phyloP scores from a whole-genome alignment of 2,888 invertebrate species.

The Gymnoscelis rufifasciata region DNA sequence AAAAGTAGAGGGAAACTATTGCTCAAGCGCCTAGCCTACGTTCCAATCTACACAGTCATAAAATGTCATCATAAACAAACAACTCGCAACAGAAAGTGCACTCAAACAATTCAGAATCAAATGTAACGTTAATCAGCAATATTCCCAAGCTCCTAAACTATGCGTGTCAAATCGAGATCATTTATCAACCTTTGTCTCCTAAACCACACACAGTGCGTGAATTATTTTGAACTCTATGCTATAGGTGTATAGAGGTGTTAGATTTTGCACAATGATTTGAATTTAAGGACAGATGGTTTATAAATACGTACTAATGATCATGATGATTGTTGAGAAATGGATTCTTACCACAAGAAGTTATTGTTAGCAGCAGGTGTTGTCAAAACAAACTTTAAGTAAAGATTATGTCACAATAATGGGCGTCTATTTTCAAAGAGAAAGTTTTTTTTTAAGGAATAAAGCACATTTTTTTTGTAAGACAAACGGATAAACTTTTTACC shows the following conservation, averaged over 20 bases:
- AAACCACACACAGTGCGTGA: constrained; percentile 23
- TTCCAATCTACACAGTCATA: not conserved
- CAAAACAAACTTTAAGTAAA: not conserved
- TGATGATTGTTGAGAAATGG: constrained; percentile 36
- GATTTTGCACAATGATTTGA: constrained; percentile 24
- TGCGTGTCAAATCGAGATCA: constrained; percentile 42
- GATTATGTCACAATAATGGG: too few species aligned
- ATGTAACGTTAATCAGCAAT: constrained; percentile 38
- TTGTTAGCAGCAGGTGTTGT: constrained; percentile 11
- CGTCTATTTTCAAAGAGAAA: too few species aligned
- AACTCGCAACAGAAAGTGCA: too few species aligned
- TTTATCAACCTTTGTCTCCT: constrained; percentile 39
- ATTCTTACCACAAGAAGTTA: constrained; percentile 19
- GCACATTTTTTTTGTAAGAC: too few species aligned
- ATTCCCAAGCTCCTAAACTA: constrained; percentile 39
- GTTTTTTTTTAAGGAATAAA: too few species aligned
- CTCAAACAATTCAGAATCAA: not conserved
- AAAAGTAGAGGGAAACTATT: too few species aligned
- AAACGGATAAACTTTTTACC: too few species aligned
- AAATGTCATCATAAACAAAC: not conserved
- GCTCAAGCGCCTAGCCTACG: too few species aligned
- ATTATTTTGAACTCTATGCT: constrained; percentile 3
- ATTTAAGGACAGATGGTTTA: constrained; percentile 51
- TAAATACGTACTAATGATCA: constrained; percentile 62
- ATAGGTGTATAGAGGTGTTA: not conserved